These are phyloP conservation scores for Apteryx mantelli DNA, from an alignment of 2,113 vertebrate species.

Conservation along the genomic window DNA sequence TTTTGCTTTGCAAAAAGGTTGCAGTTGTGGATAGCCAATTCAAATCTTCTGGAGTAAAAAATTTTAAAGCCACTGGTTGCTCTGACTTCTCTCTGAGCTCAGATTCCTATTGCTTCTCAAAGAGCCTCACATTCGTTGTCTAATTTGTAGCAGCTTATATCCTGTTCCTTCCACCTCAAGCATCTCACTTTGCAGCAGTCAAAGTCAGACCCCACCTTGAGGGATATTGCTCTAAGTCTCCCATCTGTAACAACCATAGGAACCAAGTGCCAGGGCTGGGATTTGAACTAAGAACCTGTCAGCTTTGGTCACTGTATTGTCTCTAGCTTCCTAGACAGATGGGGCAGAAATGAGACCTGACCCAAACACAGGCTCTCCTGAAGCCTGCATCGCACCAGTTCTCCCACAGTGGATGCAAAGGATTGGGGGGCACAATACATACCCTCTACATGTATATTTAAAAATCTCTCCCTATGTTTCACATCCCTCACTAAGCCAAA, in stretches of 20 bases:
- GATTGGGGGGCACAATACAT: not conserved
- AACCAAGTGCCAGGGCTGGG: not conserved
- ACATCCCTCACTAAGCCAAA: not conserved
- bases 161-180: not conserved
- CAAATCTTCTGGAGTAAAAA: not conserved
- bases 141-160: not conserved
- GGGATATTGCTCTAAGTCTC: not conserved
- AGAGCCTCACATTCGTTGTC: not conserved
- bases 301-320: not conserved
- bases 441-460: not conserved
- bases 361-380: rapidly evolving
- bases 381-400: not conserved
- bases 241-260: not conserved
- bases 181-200: not conserved
- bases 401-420: not conserved
- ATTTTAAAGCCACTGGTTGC: not conserved
- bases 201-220: not conserved
- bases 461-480: not conserved
- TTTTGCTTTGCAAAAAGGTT: not conserved
- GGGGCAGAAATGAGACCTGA: not conserved
- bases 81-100: not conserved
- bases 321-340: not conserved
- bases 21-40: not conserved
- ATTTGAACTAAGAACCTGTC: not conserved
- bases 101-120: not conserved